Conservation (phyloP, 2,888 invertebrate genomes). For the Mythimna ferrago region DNA sequence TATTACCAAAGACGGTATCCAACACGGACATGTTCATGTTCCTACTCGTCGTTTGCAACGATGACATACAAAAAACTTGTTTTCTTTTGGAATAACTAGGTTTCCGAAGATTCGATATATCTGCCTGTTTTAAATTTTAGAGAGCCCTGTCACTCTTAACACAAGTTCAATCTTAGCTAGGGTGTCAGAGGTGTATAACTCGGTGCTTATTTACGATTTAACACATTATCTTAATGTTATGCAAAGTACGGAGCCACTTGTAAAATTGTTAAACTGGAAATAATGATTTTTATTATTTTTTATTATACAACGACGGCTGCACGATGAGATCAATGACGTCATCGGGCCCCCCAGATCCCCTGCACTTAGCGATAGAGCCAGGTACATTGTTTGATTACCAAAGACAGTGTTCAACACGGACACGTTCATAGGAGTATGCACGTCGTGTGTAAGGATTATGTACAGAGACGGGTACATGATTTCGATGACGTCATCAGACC, state of each 20-base stretch:
- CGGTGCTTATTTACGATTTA: too few relatives aligned
- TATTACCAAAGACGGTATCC: slow-evolving; percentile 90
- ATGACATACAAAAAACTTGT: too few relatives aligned
- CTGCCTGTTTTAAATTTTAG: too few relatives aligned
- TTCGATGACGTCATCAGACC: slow-evolving; percentile 63
- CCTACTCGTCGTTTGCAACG: slow-evolving; percentile 90
- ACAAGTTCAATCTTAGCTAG: too few relatives aligned
- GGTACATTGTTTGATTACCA: slow-evolving; percentile 71
- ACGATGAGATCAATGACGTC: slow-evolving; percentile 91
- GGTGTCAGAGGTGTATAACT: too few relatives aligned
- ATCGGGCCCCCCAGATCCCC: slow-evolving; percentile 90
- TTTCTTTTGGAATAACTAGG: too few relatives aligned
- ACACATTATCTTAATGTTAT: too few relatives aligned
- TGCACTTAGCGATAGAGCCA: slow-evolving; percentile 88
- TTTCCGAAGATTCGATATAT: too few relatives aligned
- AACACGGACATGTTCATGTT: slow-evolving; percentile 92
- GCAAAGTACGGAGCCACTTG: too few relatives aligned
- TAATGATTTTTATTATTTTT: too few relatives aligned
- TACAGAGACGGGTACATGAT: slow-evolving; percentile 88
- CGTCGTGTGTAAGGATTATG: slow-evolving; percentile 89
- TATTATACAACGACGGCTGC: slow-evolving; percentile 90
- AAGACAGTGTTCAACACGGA: slow-evolving; percentile 93
- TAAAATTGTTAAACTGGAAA: too few relatives aligned
- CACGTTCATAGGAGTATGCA: slow-evolving; percentile 91
- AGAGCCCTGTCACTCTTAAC: too few relatives aligned